Conservation (phyloP, 2,113 vertebrate species). For the Suricata suricatta region DNA sequence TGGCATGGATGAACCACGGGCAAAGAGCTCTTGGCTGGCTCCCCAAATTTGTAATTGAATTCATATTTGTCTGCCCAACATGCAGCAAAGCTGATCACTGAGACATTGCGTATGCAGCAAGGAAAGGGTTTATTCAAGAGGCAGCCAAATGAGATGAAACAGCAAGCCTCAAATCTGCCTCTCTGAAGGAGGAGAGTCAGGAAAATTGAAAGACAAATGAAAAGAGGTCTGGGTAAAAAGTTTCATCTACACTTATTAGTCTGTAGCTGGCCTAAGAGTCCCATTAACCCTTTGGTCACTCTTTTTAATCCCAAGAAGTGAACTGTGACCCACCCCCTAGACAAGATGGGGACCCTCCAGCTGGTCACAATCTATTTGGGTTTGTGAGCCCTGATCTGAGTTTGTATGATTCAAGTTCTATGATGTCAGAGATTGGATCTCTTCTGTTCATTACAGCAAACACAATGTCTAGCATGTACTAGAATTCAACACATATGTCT, state of each 20-base stretch:
- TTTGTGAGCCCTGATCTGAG: background rate
- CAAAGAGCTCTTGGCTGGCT: background rate
- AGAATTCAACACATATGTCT: background rate
- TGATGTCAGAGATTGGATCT: background rate
- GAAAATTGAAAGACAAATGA: background rate
- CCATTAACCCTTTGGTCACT: background rate
- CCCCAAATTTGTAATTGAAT: background rate
- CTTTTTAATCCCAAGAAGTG: background rate
- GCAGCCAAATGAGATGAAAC: background rate
- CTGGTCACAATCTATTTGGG: background rate
- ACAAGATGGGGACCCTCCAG: fast-evolving
- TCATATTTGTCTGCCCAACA: background rate
- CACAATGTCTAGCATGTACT: background rate
- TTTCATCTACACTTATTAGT: background rate
- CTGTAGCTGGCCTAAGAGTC: background rate
- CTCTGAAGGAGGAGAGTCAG: background rate
- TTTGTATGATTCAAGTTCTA: background rate
- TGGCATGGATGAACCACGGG: background rate
- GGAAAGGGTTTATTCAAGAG: background rate
- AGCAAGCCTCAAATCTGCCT: background rate
- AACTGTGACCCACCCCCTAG: background rate
- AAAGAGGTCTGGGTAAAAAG: background rate
- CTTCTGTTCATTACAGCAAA: background rate
- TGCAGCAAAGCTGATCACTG: background rate
- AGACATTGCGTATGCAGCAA: background rate